Percentiles rank a stretch among this genome's conserved stretches.
Conservation (phyloP, 2,888 invertebrate genomes). For the Keiferia lycopersicella region DNA sequence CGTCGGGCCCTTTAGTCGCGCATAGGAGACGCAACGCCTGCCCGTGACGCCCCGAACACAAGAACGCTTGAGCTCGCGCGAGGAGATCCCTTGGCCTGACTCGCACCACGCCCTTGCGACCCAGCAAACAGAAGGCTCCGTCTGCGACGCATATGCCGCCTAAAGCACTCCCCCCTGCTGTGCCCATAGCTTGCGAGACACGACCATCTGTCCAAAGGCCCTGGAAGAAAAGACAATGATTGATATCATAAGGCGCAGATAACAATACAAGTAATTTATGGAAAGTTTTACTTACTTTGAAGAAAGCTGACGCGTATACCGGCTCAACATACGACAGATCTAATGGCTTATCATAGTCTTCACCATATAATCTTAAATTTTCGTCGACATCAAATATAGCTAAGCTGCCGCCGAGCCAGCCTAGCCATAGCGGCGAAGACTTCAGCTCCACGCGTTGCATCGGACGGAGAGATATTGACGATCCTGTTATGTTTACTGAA, state of each 20-base stretch:
- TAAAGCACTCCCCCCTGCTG: slow-evolving; percentile 80
- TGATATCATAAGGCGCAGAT: neutral
- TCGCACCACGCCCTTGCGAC: slow-evolving; percentile 84
- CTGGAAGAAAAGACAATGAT: slow-evolving; percentile 61
- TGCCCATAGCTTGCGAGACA: slow-evolving; percentile 84
- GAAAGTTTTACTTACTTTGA: slow-evolving; percentile 80
- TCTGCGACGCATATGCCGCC: slow-evolving; percentile 74
- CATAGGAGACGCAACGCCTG: slow-evolving; percentile 65
- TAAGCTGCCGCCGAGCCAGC: slow-evolving; percentile 89
- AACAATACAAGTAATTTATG: neutral
- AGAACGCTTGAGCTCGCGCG: slow-evolving; percentile 77
- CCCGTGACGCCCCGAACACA: slow-evolving; percentile 81
- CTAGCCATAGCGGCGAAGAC: slow-evolving; percentile 83
- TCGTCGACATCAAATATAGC: slow-evolving; percentile 93
- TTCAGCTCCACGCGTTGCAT: slow-evolving; percentile 86
- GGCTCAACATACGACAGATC: slow-evolving; percentile 91
- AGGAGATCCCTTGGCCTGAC: slow-evolving; percentile 82
- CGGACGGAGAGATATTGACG: slow-evolving; percentile 78
- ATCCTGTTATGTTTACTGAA: slow-evolving; percentile 82
- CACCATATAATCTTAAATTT: slow-evolving; percentile 93
- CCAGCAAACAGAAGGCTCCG: slow-evolving; percentile 80
- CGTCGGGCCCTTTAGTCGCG: slow-evolving; percentile 53
- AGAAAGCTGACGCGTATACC: slow-evolving; percentile 93
- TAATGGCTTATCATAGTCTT: slow-evolving; percentile 91
- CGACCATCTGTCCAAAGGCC: slow-evolving; percentile 98